Base-by-base conservation (phyloP, 2,888 invertebrate species). In the Euspilapteryx auroguttella region DNA sequence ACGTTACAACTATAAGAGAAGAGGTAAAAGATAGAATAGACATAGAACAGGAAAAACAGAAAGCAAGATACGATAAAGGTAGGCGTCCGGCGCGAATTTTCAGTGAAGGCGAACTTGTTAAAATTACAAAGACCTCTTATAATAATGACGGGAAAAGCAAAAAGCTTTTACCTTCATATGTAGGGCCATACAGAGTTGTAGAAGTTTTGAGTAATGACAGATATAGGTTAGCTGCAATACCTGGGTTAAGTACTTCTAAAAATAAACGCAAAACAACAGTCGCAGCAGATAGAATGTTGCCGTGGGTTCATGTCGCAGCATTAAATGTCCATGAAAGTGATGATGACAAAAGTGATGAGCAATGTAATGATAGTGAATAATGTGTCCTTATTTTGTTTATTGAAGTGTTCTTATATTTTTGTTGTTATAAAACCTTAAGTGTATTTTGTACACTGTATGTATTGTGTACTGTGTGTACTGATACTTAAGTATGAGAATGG, bases 81-180 rank as follows among this genome's bases (percentile, higher is more conserved):
- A 31, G 24, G 17, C 21, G 21, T 14, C 27, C 33, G 6, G 26
- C 31, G n/a, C 31, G 27, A 5, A 11, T 12, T 9, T 33, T 29
- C 17, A 24, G 9, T 7, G 27, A 27, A 17, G 31, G 29, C n/a
- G 33, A 33, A 2, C 28, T 33, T n/a, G 31, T 33, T 12, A 33
- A 29, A 25, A 33, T 34, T 10, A 34, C n/a, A n/a, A n/a, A n/a
- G n/a, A n/a, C n/a, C n/a, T n/a, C n/a, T n/a, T n/a, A n/a, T n/a
- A n/a, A n/a, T 29, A 34, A 29, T 10, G 21, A 33, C n/a, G 28
- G 33, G 9, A 21, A 31, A 15, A 33, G 33, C 17, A 34, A 24
- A 9, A 34, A 34, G 22, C 32, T 34, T 7, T 13, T 31, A 14
- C 29, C 33, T 1, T 21, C 29, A 3, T 32, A 28, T 14, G 14